Conservation (phyloP, 2,113 vertebrate genomes). For the Channa argus region DNA sequence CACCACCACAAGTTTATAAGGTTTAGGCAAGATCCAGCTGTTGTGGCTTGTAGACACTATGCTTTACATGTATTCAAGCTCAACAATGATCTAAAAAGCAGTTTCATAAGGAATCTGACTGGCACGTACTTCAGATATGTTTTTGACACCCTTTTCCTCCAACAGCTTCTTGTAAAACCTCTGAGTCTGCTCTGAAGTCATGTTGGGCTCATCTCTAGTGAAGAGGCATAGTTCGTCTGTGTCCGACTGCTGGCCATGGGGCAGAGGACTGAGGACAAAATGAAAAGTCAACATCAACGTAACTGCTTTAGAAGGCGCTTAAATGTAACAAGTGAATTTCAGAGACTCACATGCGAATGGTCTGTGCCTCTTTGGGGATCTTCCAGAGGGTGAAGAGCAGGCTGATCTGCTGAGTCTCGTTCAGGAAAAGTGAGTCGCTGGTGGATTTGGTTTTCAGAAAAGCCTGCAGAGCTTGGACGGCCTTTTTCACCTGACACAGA, state of each 20-base stretch:
- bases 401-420: slow-evolving; percentile 84
- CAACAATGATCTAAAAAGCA: no score
- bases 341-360: slow-evolving; percentile 87
- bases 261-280: slow-evolving; percentile 83
- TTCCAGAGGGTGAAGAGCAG: slow-evolving; percentile 91
- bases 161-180: slow-evolving; percentile 90
- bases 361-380: slow-evolving; percentile 82
- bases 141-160: slow-evolving; percentile 82
- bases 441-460: slow-evolving; percentile 80
- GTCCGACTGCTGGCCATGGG: slow-evolving; percentile 85
- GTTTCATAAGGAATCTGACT: neutral
- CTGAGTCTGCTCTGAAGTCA: slow-evolving; percentile 90
- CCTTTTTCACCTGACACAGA: slow-evolving; percentile 86
- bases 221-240: slow-evolving; percentile 92
- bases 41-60: no score
- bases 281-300: neutral
- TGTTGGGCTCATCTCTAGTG: slow-evolving; percentile 88
- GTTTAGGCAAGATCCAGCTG: no score
- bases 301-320: neutral
- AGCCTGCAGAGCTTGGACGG: slow-evolving; percentile 85
- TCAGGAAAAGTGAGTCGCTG: slow-evolving; percentile 71
- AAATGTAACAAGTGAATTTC: no score
- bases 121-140: slow-evolving; percentile 86
- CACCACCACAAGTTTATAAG: no score
- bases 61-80: no score